Base-by-base conservation (phyloP, 2,113 vertebrate genomes). In the Setophaga coronata region DNA sequence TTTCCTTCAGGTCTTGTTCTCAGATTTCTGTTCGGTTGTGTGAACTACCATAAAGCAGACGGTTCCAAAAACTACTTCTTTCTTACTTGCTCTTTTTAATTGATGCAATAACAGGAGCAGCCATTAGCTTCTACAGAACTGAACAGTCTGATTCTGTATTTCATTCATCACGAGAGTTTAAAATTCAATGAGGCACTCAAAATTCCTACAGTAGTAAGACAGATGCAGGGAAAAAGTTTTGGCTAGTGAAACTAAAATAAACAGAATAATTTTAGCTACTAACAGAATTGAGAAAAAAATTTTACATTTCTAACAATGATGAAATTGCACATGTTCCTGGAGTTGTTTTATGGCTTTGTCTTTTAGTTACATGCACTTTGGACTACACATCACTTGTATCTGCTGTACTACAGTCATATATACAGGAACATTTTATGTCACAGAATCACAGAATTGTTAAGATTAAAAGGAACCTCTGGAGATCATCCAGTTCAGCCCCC, bases 1-100 rank as follows among this genome's bases (percentile, higher is more conserved):
- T 98, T 98, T 98, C 97, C 84, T 98, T 97, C 92, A 98, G 98
- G 95, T 90, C 94, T 95, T 78, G n/a, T 96, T 98, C 98, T 98
- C 98, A 91, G 92, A 96, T 98, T 98, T 97, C 97, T 97, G 87
- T 96, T 97, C 53, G 2, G 91, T 95, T 96, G 95, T 95, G 97
- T 96, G 97, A 98, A 97, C 96, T 96, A 97, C 90, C 82, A 96
- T 95, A 97, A 97, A 97, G 93, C 90, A 97, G 87, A 97, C 34
- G 0, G 89, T 94, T 97, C 62, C 91, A 98, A 97, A 98, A 97
- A 64, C 34, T 78, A 71, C 81, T 94, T 67, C 92, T 97, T 97
- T 95, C 83, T 96, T 81, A 51, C 20, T 92, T 77, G 71, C 64
- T 87, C 64, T 69, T 95, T 94, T 90, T 86, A 94, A 95, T 83